Conservation (phyloP, 2,797 vertebrate genomes). For the Manis javanica region DNA sequence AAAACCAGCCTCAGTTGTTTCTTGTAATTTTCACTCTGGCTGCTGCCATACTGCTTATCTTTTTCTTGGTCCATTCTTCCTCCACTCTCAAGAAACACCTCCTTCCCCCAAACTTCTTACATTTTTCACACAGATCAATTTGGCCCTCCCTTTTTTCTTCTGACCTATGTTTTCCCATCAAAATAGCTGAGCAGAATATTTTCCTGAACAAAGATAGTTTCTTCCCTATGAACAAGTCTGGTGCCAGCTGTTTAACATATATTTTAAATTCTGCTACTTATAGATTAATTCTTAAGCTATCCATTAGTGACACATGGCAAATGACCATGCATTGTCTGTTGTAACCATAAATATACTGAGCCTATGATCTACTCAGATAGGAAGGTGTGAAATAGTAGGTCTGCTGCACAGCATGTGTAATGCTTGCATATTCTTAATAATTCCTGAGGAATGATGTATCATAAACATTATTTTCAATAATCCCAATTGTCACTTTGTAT, state of each 20-base stretch:
- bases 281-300: slow-evolving; percentile 4
- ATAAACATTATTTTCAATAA: slow-evolving; percentile 5
- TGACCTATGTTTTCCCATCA: background rate
- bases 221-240: background rate
- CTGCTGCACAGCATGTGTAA: background rate
- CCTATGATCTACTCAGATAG: background rate
- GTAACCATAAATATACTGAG: background rate
- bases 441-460: background rate
- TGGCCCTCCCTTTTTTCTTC: background rate
- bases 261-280: background rate
- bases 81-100: background rate
- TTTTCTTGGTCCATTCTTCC: background rate
- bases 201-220: background rate
- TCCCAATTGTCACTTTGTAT: background rate
- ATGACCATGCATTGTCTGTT: background rate
- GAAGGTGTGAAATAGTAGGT: background rate
- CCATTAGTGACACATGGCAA: background rate
- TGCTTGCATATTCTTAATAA: background rate
- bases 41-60: background rate
- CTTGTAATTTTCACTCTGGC: background rate
- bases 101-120: background rate
- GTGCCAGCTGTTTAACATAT: background rate
- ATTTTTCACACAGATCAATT: background rate
- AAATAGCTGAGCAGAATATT: background rate
- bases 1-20: background rate